A percentile compares a stretch with the other conserved stretches of the same genome.
These are phyloP conservation scores for Plecotus auritus DNA, from an alignment of 2,113 vertebrate genomes.

Conservation along the genomic window DNA sequence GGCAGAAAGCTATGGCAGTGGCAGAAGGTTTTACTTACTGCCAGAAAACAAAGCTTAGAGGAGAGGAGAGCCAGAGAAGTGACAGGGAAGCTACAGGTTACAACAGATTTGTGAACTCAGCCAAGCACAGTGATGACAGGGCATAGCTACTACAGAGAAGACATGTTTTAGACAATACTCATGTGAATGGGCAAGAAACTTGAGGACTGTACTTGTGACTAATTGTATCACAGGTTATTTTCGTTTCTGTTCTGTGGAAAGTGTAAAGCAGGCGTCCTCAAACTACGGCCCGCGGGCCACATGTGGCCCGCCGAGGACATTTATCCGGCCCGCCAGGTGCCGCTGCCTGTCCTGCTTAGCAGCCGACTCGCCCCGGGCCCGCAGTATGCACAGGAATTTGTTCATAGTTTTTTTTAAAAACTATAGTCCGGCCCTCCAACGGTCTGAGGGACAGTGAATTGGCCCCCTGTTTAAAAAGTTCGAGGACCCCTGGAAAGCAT, in stretches of 20 bases:
- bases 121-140: slow-evolving; percentile 84
- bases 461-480: too few relatives aligned
- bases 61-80: slow-evolving; percentile 88
- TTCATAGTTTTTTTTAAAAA: too few relatives aligned
- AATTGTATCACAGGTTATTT: background rate
- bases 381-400: too few relatives aligned
- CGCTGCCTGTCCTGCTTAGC: too few relatives aligned
- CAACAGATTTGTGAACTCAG: slow-evolving; percentile 88
- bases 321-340: too few relatives aligned
- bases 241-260: background rate
- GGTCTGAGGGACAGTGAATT: too few relatives aligned
- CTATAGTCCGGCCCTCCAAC: too few relatives aligned
- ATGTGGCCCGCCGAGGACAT: too few relatives aligned
- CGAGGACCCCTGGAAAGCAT: too few relatives aligned
- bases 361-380: too few relatives aligned
- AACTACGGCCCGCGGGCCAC: too few relatives aligned
- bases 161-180: background rate
- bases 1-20: slow-evolving; percentile 76
- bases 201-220: background rate
- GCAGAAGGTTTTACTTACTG: slow-evolving; percentile 81
- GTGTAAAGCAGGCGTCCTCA: too few relatives aligned
- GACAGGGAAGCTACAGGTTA: slow-evolving; percentile 92
- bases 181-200: background rate
- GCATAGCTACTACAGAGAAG: background rate
- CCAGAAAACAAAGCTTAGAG: slow-evolving; percentile 85